Base-by-base conservation (phyloP, 2,113 vertebrate genomes). In the Scartelaos histophorus region DNA sequence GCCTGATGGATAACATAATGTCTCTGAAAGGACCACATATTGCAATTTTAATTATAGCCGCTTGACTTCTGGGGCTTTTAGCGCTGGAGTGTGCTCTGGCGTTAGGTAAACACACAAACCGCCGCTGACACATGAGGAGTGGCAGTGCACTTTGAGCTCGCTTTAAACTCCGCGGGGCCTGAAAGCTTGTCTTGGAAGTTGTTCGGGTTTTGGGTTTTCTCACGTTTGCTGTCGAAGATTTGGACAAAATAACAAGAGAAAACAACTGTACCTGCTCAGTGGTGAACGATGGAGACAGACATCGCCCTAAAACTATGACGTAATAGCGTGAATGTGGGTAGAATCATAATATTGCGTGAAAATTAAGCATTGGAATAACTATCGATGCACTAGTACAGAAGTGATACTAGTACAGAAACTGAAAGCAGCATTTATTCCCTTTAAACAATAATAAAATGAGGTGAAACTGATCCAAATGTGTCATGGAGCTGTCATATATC, bases 1-100 rank as follows among this genome's bases (percentile, higher is more conserved):
- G 69, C 56, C 67, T 89, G 83, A 88, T 79, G 82, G 87, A 76
- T 77, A 66, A 86, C 80, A 80, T 81, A 77, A 77, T 17, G 71
- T 86, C 68, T 73, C 77, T 83, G 70, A 88, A 61, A 81, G 80
- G 78, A 85, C 70, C 79, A 81, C 75, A 74, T 79, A 78, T 78
- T 83, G 60, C 38, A 79, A 70, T 89, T 86, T 85, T 89, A 87
- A 87, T 87, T 80, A 69, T 3, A 57, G 53, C 69, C 61, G 22
- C 49, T 69, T 85, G 69, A 80, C 75, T 57, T 46, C 64, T 74
- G 69, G 69, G 24, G 78, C 71, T 69, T 83, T 80, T 79, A 76
- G 71, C 35, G 57, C 4, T 24, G 66, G 47, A 49, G 71, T n/a
- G 0, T 71, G 29, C 13, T 49, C 56, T 38, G 10, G 35, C 35